A percentile compares a stretch with the other conserved stretches of the same genome.
These are phyloP conservation scores for Asbolus verrucosus DNA, from an alignment of 1,140 invertebrate genomes.

Conservation along the genomic window DNA sequence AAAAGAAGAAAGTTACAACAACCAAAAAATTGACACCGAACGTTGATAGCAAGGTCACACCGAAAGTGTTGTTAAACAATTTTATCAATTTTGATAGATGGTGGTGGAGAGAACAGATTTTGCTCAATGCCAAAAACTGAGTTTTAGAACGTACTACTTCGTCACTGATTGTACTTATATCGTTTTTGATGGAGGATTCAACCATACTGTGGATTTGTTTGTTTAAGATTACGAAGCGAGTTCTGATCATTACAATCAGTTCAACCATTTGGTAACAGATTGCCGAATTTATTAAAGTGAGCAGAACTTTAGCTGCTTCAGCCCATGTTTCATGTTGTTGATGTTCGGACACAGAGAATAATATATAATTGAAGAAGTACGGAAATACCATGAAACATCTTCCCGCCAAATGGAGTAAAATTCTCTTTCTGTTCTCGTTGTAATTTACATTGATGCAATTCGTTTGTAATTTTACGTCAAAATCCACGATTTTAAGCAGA, in stretches of 20 bases:
- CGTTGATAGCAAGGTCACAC: conserved; percentile 41
- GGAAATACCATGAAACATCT: too few relatives aligned
- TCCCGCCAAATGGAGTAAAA: too few relatives aligned
- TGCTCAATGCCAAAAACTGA: neutral
- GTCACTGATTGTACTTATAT: neutral
- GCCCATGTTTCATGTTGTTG: too few relatives aligned
- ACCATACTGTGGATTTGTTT: neutral
- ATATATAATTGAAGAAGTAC: too few relatives aligned
- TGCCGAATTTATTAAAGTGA: too few relatives aligned
- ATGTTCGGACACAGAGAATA: too few relatives aligned
- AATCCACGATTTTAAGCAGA: conserved; percentile 1
- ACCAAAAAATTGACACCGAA: conserved; percentile 48
- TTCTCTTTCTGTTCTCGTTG: neutral
- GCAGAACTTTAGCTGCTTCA: too few relatives aligned
- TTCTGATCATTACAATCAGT: neutral
- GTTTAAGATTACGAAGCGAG: conserved; percentile 5
- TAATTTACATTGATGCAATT: neutral
- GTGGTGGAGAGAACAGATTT: conserved; percentile 49
- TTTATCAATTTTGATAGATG: conserved; percentile 46
- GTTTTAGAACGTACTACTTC: neutral
- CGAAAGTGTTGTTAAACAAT: conserved; percentile 48
- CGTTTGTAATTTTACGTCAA: neutral
- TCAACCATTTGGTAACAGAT: neutral
- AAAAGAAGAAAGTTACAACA: conserved; percentile 14
- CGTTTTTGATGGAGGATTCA: neutral